phyloP scores from a whole-genome alignment of 2,113 vertebrate genomes.

The Cyprinus carpio region DNA sequence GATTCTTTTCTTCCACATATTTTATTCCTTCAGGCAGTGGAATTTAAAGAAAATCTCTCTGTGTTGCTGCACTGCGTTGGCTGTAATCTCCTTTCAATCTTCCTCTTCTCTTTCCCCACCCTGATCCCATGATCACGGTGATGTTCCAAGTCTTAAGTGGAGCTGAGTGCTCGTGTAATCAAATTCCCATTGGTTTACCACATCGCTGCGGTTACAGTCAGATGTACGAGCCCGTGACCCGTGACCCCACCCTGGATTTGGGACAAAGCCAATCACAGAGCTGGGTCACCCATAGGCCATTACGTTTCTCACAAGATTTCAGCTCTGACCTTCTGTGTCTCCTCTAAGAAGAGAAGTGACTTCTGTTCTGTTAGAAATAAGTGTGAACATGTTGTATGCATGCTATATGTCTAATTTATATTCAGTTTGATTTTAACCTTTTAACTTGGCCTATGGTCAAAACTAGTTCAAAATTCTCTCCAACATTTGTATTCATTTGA shows the following conservation, averaged over 20 bases:
- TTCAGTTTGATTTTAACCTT: background rate
- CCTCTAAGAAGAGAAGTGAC: background rate
- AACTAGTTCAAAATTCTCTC: background rate
- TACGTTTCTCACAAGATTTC: background rate
- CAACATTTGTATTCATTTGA: background rate
- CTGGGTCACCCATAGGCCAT: background rate
- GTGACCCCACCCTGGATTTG: slow-evolving; percentile 45
- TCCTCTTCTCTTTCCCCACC: background rate
- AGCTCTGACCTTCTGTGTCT: background rate
- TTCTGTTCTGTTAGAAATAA: background rate
- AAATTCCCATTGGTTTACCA: slow-evolving; percentile 51
- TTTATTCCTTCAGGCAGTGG: slow-evolving; percentile 22
- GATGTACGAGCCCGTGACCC: slow-evolving; percentile 25
- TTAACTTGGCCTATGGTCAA: background rate
- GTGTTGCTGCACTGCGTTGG: slow-evolving; percentile 8
- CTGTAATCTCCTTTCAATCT: slow-evolving; percentile 29
- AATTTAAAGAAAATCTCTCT: slow-evolving; percentile 22
- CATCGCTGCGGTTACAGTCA: slow-evolving; percentile 16
- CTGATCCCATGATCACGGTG: slow-evolving; percentile 40
- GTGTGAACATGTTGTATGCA: background rate
- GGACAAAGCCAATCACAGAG: slow-evolving; percentile 18
- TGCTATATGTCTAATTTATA: background rate
- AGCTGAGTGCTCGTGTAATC: slow-evolving; percentile 58
- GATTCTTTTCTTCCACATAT: slow-evolving; percentile 28
- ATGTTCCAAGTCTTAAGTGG: slow-evolving; percentile 37